Percentiles rank a stretch among this genome's conserved stretches.
Conservation (phyloP, 2,888 invertebrate species). For the Dryocosmus kuriphilus region DNA sequence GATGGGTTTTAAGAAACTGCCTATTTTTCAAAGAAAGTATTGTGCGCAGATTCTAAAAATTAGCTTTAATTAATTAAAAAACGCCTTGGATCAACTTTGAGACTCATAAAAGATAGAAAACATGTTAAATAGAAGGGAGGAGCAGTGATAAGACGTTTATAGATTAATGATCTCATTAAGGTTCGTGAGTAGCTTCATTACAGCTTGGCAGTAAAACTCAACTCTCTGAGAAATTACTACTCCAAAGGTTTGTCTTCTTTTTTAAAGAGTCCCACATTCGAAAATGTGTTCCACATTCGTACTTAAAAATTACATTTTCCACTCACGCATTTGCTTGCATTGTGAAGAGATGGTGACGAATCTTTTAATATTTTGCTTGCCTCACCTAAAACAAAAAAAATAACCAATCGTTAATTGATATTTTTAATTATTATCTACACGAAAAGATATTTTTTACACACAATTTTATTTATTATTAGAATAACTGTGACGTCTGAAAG, state of each 20-base stretch:
- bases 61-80: background rate
- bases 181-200: slow-evolving; percentile 55
- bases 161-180: slow-evolving; percentile 66
- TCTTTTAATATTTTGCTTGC: background rate
- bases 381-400: background rate
- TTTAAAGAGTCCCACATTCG: background rate
- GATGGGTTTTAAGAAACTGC: background rate
- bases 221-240: slow-evolving; percentile 29
- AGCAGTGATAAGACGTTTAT: slow-evolving; percentile 48
- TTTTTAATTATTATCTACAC: too few relatives aligned
- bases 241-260: background rate
- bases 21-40: background rate
- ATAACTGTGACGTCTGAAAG: too few relatives aligned
- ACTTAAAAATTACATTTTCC: background rate
- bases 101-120: slow-evolving; percentile 58
- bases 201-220: slow-evolving; percentile 60
- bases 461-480: too few relatives aligned
- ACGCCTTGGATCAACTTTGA: slow-evolving; percentile 51
- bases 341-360: background rate
- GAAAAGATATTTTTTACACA: too few relatives aligned
- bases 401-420: background rate
- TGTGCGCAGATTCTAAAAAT: background rate
- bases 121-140: slow-evolving; percentile 49
- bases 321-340: background rate
- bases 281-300: background rate